Evolutionary conservation across 2,113 vertebrate species (phyloP), one percentile per base, ranked within the genome.

Genomic region (Gobio gobio): DNA sequence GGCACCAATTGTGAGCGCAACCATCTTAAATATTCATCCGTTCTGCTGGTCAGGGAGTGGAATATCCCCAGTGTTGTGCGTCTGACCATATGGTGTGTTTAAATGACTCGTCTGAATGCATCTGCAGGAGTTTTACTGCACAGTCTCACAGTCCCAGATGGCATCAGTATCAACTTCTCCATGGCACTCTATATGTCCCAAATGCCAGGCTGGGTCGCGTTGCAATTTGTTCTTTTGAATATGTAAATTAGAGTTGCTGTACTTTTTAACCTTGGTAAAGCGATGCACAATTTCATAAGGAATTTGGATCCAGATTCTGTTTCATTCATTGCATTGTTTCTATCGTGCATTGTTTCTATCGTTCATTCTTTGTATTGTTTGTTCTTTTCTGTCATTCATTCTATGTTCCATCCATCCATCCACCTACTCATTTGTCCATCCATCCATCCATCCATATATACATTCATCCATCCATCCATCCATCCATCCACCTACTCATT

Each of bases 191-290:
- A 16, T 85, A 29, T 61, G 1, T 86, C 58, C 33, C 54, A 88
- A 86, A 88, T 87, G 59, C 85, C 87, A 86, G 68, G 56, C 78
- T 91, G 70, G 72, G 86, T 91, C 72, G 86, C 54, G 82, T 84
- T 61, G 20, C 0, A 8, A 63, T 45, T 24, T 18, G 56, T 63
- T 64, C 40, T 33, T 54, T 14, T 33, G 18, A 18, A 81, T 81
- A 20, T 76, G 74, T 29, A 76, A 76, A 54, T 54, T 54, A 18
- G 26, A 54, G 7, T 33, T 18, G 45, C n/a, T 24, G 43, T 12
- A 14, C 10, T 73, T 75, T 75, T 76, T 29, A 76, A 20, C 14
- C 47, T 16, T 51, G 47, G 73, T 29, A 16, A 47, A 73, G 10
- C 10, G 20, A 22, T 13, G 10, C 68, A 43, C 10, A n/a, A 43